These are phyloP conservation scores for Pyrrhosoma nymphula DNA, from an alignment of 2,888 invertebrate genomes.

Conservation along the genomic window DNA sequence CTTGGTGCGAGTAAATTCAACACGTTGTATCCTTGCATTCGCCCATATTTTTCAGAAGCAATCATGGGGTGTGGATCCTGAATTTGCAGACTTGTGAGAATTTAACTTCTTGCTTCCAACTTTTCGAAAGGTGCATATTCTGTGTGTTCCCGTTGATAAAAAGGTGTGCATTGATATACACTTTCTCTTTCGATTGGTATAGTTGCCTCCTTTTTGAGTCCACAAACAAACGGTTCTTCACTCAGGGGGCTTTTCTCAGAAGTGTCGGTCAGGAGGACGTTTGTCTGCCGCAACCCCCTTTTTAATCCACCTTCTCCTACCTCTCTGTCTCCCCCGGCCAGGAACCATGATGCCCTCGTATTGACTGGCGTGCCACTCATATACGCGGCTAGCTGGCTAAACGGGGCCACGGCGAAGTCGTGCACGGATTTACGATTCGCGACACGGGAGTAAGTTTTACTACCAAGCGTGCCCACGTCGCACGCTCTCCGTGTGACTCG, in stretches of 20 bases:
- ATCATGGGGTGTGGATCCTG: no score
- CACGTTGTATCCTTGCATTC: neutral
- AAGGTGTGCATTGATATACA: neutral
- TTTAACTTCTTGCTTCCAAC: no score
- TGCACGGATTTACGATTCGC: slow-evolving; percentile 56
- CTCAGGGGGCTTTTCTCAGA: neutral
- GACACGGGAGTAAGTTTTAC: slow-evolving; percentile 52
- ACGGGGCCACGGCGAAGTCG: slow-evolving; percentile 43
- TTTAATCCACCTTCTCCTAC: neutral
- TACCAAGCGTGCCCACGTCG: slow-evolving; percentile 15
- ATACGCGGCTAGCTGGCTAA: neutral
- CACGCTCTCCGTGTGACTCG: neutral
- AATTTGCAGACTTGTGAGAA: no score
- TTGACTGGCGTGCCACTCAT: neutral
- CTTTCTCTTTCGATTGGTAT: neutral
- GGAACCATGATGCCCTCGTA: neutral
- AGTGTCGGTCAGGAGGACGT: neutral
- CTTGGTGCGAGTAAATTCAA: neutral
- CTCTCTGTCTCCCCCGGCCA: no score
- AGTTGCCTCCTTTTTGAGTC: neutral
- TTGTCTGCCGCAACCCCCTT: neutral
- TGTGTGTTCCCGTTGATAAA: no score
- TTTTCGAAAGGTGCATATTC: no score
- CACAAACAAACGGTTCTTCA: neutral
- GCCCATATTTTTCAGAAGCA: neutral